A percentile compares a stretch with the other conserved stretches of the same genome.
Conservation (phyloP, 2,113 vertebrate genomes). For the Chauna torquata region DNA sequence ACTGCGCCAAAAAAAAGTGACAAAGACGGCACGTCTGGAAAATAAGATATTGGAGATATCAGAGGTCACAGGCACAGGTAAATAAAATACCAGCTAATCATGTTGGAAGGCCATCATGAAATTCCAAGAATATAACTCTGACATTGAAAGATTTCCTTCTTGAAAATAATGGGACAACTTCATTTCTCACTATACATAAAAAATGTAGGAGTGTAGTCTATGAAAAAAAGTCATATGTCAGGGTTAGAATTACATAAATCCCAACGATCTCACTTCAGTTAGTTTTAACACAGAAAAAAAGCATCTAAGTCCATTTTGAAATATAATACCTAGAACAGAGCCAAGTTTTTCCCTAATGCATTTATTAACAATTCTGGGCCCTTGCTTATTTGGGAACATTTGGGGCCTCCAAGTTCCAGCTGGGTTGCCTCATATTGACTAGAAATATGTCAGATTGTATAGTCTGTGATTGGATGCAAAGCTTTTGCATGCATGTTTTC, state of each 20-base stretch:
- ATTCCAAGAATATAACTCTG: background rate
- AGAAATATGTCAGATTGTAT: slow-evolving; percentile 6
- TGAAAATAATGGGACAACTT: background rate
- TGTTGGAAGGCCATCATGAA: background rate
- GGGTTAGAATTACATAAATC: background rate
- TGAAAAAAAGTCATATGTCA: background rate
- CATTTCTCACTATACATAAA: background rate
- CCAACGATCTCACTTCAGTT: background rate
- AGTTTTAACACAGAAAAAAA: background rate
- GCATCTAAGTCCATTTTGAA: background rate
- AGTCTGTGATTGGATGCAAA: slow-evolving; percentile 15
- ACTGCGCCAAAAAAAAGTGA: background rate
- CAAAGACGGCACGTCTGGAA: background rate
- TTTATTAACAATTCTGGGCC: slow-evolving; percentile 33
- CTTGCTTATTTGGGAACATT: background rate
- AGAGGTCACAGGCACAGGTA: background rate
- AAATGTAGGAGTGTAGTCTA: background rate
- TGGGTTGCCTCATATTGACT: background rate
- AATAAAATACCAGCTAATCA: slow-evolving; percentile 16
- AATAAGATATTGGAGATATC: background rate
- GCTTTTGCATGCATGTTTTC: slow-evolving; percentile 8
- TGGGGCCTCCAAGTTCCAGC: background rate
- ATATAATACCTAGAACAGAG: background rate
- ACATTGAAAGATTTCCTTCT: background rate
- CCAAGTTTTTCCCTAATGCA: slow-evolving; percentile 7